Base-by-base conservation (phyloP, 2,797 vertebrate genomes). In the Sebastes nivosus region DNA sequence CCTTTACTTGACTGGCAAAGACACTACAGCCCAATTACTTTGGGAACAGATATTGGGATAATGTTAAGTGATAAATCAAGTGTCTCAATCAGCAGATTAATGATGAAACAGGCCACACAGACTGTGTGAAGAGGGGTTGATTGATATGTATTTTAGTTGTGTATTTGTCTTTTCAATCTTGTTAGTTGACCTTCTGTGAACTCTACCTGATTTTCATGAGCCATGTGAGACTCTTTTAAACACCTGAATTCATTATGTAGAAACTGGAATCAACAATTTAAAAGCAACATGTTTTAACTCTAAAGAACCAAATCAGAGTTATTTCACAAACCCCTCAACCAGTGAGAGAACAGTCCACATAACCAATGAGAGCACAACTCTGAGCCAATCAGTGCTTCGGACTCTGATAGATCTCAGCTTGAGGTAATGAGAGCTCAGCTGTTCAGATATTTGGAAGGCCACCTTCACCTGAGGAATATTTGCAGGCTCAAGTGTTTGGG, bases 341-440 rank as follows among this genome's bases (percentile, higher is more conserved):
- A 90, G 77, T 88, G 30, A 86, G 7, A 42, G 6, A 46, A 18
- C 29, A 3, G 18, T 61, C 57, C 32, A 5, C 13, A 55, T n/a
- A 8, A 6, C 85, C 83, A 90, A 87, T 0, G n/a, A 63, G 57
- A 65, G 55, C 22, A 46, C 27, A 24, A 16, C 13, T 75, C 11
- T 50, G 38, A 78, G 36, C 88, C 77, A 87, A 93, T 88, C 83
- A 79, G 69, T 79, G 58, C 46, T 69, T 30, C 3, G 8, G 59
- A 71, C 32, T 14, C 36, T 91, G 88, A 91, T 91, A 7, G 81
- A 36, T 5, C 72, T 59, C 92, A 93, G 88, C 91, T 92, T 87
- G 87, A 66, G 52, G 16, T 82, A 80, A 90, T 83, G 72, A 89
- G 67, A 57, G 24, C 67, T 76, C 83, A 81, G 67, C 67, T 85